phyloP scores from a whole-genome alignment of 2,888 invertebrate genomes.

The Dermolepida albohirtum region DNA sequence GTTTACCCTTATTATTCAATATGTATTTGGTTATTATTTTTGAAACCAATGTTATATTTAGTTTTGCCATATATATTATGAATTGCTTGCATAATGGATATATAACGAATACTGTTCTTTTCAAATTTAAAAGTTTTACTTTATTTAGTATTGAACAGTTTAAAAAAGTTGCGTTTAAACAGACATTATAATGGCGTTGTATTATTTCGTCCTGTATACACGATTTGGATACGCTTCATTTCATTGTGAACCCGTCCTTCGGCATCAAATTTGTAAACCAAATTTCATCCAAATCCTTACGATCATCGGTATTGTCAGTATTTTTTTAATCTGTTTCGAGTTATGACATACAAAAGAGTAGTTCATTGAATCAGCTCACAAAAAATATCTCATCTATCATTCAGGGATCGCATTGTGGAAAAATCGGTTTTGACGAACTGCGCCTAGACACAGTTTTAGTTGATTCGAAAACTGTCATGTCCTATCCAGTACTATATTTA shows the following conservation, averaged over 20 bases:
- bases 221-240: slow-evolving; percentile 3
- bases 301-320: slow-evolving; percentile 18
- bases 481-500: slow-evolving; percentile 31
- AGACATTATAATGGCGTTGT: no score
- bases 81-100: no score
- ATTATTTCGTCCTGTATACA: neutral
- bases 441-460: slow-evolving; percentile 27
- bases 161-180: no score
- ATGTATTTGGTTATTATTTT: no score
- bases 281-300: slow-evolving; percentile 27
- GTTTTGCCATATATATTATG: no score
- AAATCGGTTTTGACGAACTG: slow-evolving; percentile 34
- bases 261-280: slow-evolving; percentile 34
- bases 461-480: slow-evolving; percentile 36
- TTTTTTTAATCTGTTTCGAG: slow-evolving; percentile 33
- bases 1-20: no score
- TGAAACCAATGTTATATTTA: no score
- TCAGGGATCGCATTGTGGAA: slow-evolving; percentile 26
- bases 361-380: slow-evolving; percentile 21
- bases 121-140: no score
- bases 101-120: no score
- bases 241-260: slow-evolving; percentile 1
- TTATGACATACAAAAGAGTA: slow-evolving; percentile 32
- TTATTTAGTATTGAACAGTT: no score
- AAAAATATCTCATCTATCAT: slow-evolving; percentile 36